These are phyloP conservation scores for Lamproptera curius DNA, from an alignment of 2,888 invertebrate genomes.

Conservation along the genomic window DNA sequence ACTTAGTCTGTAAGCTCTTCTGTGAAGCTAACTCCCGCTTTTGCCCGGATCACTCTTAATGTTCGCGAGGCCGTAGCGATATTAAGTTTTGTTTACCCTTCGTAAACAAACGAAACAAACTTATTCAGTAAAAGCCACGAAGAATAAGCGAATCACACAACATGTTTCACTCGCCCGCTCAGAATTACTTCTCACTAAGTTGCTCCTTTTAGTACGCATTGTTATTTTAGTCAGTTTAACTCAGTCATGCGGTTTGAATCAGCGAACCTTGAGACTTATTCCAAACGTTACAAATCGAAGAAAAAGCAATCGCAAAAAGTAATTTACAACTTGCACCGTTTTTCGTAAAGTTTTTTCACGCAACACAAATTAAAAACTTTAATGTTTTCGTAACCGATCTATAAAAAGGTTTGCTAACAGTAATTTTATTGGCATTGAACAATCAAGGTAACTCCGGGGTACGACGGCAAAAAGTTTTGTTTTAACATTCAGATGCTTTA, in stretches of 20 bases:
- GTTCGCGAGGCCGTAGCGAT: conserved; percentile 50
- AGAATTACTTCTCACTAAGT: conserved; percentile 38
- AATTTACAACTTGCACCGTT: conserved; percentile 20
- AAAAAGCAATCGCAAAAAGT: conserved; percentile 44
- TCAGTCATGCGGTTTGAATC: conserved; percentile 51
- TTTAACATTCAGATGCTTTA: background rate
- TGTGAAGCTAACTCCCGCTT: conserved; percentile 56
- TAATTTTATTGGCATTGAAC: conserved; percentile 10
- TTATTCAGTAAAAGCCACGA: conserved; percentile 9
- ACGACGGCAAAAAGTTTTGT: background rate
- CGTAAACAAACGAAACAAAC: conserved; percentile 13
- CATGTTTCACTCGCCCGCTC: conserved; percentile 39
- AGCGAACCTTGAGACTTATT: conserved; percentile 53
- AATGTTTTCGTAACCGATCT: conserved; percentile 28
- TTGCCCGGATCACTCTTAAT: conserved; percentile 51
- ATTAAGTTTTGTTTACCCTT: conserved; percentile 38
- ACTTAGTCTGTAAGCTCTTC: conserved; percentile 57
- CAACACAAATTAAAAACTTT: conserved; percentile 30
- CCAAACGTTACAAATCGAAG: conserved; percentile 40
- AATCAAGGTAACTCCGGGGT: background rate
- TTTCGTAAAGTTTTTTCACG: conserved; percentile 18
- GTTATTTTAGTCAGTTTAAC: conserved; percentile 38
- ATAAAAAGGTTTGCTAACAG: conserved; percentile 6
- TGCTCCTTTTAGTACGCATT: conserved; percentile 18
- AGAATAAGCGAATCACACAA: conserved; percentile 26